These are phyloP conservation scores for Argentina silus DNA, from an alignment of 2,797 vertebrate species.

Conservation along the genomic window DNA sequence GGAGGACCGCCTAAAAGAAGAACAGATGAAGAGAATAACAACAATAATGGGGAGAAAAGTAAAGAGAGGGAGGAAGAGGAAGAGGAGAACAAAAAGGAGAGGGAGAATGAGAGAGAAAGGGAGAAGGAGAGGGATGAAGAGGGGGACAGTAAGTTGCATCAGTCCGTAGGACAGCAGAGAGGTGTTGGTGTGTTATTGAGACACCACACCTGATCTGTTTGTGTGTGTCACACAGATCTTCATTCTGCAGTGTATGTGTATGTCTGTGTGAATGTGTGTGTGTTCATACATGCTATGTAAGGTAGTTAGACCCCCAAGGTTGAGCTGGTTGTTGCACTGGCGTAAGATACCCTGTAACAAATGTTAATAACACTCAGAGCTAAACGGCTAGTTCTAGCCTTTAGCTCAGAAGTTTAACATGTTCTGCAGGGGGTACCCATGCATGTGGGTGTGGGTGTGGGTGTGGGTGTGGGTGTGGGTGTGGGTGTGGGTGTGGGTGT, in stretches of 20 bases:
- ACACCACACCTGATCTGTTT: neutral
- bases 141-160: neutral
- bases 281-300: neutral
- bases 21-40: neutral
- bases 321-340: too few species aligned
- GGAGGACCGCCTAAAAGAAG: neutral
- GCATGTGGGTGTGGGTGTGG: neutral
- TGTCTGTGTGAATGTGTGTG: neutral
- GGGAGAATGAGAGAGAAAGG: neutral
- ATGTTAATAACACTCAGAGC: too few species aligned
- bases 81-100: neutral
- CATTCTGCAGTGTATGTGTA: conserved; percentile 12
- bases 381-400: too few species aligned
- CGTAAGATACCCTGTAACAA: too few species aligned
- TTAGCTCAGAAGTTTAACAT: too few species aligned
- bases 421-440: neutral
- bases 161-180: neutral
- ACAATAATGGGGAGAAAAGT: neutral
- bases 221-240: conserved; percentile 6
- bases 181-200: conserved; percentile 5
- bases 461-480: neutral
- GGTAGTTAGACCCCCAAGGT: too few species aligned
- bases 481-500: neutral
- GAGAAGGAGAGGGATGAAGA: neutral
- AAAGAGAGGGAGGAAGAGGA: neutral